Evolutionary conservation across 2,888 invertebrate genomes (phyloP), one percentile per base, ranked within the genome.

Genomic region (Tiphia femorata): DNA sequence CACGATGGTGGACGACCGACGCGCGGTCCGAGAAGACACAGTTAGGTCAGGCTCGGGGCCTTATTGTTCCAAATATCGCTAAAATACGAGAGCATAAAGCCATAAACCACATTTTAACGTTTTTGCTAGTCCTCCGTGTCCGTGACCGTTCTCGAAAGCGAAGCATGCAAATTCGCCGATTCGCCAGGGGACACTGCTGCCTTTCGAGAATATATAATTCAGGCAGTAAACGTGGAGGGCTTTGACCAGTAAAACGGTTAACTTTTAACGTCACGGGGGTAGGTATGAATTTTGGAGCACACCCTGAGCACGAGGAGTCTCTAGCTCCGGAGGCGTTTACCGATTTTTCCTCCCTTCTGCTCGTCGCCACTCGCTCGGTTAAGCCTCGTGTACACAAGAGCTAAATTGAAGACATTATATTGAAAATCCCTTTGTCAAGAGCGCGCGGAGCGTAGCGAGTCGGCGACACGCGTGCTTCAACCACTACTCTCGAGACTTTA

Each of bases 21-120:
- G n/a, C n/a, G n/a, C 0, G 17, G 2, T 2, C 29, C 21, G 3
- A 6, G 14, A 14, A 49, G 42, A 75, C n/a, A n/a, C 71, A 71
- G 67, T 76, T 76, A 73, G 76, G 72, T 72, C 64, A 49, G 53
- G 35, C 57, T 54, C 54, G 21, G 51, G 30, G 64, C n/a, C n/a
- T 68, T 59, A 72, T 78, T 77, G 75, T 79, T 76, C 72, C 73
- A 72, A 73, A 77, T 77, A 69, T 72, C 67, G 72, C 67, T 72
- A 74, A 76, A 78, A 76, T 76, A 73, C 69, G 58, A 58, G 56
- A 66, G 73, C 66, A 74, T 73, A 73, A 75, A 76, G 70, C 60
- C 73, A 77, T 79, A 78, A 79, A 78, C 70, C 70, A 68, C 64
- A 73, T 73, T 78, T 77, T 72, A 72, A 70, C 73, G 65, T 73